These are phyloP conservation scores for Lagothrix lagotricha DNA, from an alignment of 2,797 vertebrate genomes.

Conservation along the genomic window DNA sequence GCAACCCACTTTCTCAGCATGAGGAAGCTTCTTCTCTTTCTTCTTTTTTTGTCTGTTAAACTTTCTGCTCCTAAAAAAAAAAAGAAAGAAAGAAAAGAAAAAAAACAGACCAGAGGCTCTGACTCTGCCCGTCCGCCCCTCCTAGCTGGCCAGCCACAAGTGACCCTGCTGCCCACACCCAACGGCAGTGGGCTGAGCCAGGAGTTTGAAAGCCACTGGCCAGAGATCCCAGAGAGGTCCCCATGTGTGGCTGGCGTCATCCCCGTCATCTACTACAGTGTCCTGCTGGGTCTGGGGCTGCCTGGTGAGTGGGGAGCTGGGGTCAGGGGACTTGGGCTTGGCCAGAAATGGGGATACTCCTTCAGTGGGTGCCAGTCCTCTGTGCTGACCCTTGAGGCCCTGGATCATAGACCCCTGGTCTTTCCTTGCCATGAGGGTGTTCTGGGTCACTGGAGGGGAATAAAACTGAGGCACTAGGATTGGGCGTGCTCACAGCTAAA, in stretches of 20 bases:
- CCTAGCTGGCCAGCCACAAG: conserved; percentile 24
- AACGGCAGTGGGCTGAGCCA: conserved; percentile 63
- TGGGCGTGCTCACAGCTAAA: background rate
- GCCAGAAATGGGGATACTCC: background rate
- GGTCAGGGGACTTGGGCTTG: background rate
- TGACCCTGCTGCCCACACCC: conserved; percentile 42
- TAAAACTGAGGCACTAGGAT: background rate
- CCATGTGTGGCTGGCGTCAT: conserved; percentile 90
- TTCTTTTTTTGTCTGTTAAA: too few species aligned
- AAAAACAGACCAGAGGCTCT: background rate
- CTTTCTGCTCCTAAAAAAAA: too few species aligned
- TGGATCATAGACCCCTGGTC: background rate
- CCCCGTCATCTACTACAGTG: conserved; percentile 93
- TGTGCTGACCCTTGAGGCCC: background rate
- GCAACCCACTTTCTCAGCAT: too few species aligned
- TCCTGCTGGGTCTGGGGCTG: conserved; percentile 92
- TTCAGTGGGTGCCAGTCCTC: background rate
- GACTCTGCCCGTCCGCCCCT: background rate
- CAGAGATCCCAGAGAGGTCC: conserved; percentile 81
- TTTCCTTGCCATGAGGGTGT: background rate
- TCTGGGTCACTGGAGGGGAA: background rate
- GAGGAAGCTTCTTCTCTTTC: too few species aligned
- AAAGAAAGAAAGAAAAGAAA: too few species aligned
- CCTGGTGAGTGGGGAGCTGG: conserved; percentile 88
- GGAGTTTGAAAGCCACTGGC: background rate